These are phyloP conservation scores for Clavelina lepadiformis DNA, from an alignment of 23 tunicate species.

Conservation along the genomic window DNA sequence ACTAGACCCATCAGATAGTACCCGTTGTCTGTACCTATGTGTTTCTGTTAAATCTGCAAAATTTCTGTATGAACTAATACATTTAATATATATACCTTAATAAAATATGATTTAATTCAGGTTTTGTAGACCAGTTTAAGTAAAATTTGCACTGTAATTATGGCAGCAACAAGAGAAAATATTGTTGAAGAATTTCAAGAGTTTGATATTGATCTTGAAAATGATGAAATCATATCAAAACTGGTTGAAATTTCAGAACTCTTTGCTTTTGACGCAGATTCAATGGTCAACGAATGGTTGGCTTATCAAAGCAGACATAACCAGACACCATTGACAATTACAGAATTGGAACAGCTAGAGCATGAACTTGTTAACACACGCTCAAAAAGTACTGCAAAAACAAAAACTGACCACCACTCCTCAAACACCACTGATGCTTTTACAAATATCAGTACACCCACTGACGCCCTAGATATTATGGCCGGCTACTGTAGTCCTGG, in stretches of 20 bases:
- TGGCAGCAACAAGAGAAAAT: constrained; percentile 53
- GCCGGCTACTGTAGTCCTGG: constrained; percentile 40
- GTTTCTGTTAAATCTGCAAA: too few species aligned
- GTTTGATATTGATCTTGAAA: constrained; percentile 45
- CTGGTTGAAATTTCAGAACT: constrained; percentile 48
- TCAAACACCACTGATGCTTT: background rate
- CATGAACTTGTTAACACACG: constrained; percentile 10
- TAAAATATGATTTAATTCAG: too few species aligned
- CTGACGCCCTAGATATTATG: constrained; percentile 9
- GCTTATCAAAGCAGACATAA: constrained; percentile 74
- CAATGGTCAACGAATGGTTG: constrained; percentile 69
- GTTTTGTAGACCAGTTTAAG: too few species aligned
- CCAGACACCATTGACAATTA: constrained; percentile 6
- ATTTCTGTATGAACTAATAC: too few species aligned
- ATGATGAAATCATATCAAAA: constrained; percentile 44
- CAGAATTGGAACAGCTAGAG: constrained; percentile 19
- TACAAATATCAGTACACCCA: background rate
- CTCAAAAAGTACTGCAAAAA: constrained; percentile 1
- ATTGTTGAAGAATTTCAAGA: constrained; percentile 53
- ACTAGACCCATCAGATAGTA: too few species aligned
- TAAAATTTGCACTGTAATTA: too few species aligned
- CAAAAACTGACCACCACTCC: background rate
- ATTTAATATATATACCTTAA: too few species aligned
- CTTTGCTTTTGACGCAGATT: constrained; percentile 41
- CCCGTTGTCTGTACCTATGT: too few species aligned